Conservation (phyloP, 2,113 vertebrate species). For the Oenanthe melanoleuca region DNA sequence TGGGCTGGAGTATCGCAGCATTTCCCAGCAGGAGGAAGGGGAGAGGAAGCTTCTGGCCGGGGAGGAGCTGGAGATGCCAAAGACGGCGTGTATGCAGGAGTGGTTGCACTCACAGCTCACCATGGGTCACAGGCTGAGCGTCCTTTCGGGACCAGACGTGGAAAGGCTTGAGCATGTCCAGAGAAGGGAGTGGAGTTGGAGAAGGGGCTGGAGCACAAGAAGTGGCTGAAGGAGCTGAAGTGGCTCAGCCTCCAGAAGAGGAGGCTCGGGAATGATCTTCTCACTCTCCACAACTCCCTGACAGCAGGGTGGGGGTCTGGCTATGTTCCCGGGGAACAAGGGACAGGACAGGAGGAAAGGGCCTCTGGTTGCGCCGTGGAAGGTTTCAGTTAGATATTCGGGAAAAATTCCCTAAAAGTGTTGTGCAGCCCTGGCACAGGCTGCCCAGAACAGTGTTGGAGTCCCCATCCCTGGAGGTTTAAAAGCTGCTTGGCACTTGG, state of each 20-base stretch:
- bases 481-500: not conserved
- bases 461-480: not conserved
- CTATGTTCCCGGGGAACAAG: not conserved
- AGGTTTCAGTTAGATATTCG: not conserved
- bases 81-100: accelerated
- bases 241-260: not conserved
- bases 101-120: not conserved
- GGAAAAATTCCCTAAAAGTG: not conserved
- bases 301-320: not conserved
- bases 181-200: not conserved
- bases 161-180: not conserved
- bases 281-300: not conserved
- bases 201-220: not conserved
- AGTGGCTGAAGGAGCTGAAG: not conserved
- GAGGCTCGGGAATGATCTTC: not conserved
- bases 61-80: not conserved
- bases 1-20: not conserved
- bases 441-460: not conserved
- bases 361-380: not conserved
- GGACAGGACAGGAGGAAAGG: not conserved
- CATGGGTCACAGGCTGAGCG: not conserved
- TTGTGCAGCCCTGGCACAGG: not conserved
- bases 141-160: not conserved
- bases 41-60: not conserved
- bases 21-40: not conserved